A percentile compares a stretch with the other conserved stretches of the same genome.
Evolutionary conservation across 2,888 invertebrate genomes (phyloP).

Genomic region (Autographa pulchrina): DNA sequence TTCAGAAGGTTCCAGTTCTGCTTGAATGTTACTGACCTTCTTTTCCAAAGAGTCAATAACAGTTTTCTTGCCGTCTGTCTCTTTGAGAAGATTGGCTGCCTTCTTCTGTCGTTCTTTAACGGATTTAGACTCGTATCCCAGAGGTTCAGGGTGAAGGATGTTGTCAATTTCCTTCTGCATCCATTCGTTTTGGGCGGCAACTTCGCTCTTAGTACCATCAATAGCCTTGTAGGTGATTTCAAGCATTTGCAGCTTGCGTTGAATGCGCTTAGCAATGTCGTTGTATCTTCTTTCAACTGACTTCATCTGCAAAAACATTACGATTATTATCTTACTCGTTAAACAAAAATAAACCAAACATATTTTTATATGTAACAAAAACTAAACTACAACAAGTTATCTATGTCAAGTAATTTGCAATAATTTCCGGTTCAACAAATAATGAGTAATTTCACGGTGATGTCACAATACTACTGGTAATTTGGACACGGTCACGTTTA

Average conservation of each 20-base stretch:
- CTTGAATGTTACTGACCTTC: slow-evolving; percentile 94
- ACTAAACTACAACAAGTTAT: not conserved
- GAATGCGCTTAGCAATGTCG: slow-evolving; percentile 95
- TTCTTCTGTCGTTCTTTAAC: slow-evolving; percentile 93
- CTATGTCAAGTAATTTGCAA: slow-evolving; percentile 14
- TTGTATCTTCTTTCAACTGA: slow-evolving; percentile 95
- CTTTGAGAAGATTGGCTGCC: slow-evolving; percentile 93
- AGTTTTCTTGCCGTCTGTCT: slow-evolving; percentile 95
- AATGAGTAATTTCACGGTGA: slow-evolving; percentile 37
- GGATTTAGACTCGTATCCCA: slow-evolving; percentile 94
- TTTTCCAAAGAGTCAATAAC: slow-evolving; percentile 95
- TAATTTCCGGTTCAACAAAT: slow-evolving; percentile 26
- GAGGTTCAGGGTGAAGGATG: slow-evolving; percentile 91
- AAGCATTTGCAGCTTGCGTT: slow-evolving; percentile 94
- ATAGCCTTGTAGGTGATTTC: slow-evolving; percentile 95
- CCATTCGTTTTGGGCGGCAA: slow-evolving; percentile 94
- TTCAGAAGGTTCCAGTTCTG: slow-evolving; percentile 95
- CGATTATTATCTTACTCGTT: not conserved
- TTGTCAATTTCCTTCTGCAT: slow-evolving; percentile 92
- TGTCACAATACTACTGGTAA: slow-evolving; percentile 12
- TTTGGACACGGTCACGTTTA: slow-evolving; percentile 26
- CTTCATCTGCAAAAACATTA: slow-evolving; percentile 89
- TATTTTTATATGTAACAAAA: not conserved
- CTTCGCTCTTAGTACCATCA: slow-evolving; percentile 94
- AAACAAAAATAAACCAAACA: not conserved